Conservation (phyloP, 2,888 invertebrate genomes). For the Smittia sp. region DNA sequence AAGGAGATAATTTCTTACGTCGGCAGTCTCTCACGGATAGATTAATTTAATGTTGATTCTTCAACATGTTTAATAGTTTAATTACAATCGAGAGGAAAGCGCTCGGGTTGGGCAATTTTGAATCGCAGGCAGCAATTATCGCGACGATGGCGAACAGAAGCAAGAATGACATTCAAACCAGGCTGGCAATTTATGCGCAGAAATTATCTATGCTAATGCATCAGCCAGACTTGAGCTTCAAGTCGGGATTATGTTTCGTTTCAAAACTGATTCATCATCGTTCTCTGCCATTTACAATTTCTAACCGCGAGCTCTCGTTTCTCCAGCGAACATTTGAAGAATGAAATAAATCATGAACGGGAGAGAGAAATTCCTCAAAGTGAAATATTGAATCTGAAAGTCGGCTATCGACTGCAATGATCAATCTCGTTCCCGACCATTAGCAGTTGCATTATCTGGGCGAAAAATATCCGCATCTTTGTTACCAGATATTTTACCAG, state of each 20-base stretch:
- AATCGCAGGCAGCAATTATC: neutral
- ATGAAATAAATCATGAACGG: neutral
- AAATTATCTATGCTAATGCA: slow-evolving; percentile 28
- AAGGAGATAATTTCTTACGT: slow-evolving; percentile 27
- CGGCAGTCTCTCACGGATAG: neutral
- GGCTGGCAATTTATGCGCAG: slow-evolving; percentile 2
- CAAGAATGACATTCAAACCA: slow-evolving; percentile 7
- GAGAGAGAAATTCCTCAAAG: neutral
- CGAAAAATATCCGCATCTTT: slow-evolving; percentile 19
- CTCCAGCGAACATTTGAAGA: slow-evolving; percentile 4
- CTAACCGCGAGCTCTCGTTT: neutral
- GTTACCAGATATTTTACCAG: neutral
- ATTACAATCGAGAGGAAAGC: slow-evolving; percentile 21
- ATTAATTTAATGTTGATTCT: slow-evolving; percentile 35
- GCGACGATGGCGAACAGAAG: neutral
- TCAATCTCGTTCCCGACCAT: slow-evolving; percentile 19
- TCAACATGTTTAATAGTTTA: slow-evolving; percentile 32
- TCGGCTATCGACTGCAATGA: slow-evolving; percentile 9
- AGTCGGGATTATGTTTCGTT: slow-evolving; percentile 18
- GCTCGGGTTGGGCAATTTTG: neutral
- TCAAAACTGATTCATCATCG: slow-evolving; percentile 12
- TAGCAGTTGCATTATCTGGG: slow-evolving; percentile 7
- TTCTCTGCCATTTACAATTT: neutral
- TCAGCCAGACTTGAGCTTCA: neutral
- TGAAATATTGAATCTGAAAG: slow-evolving; percentile 32